These are phyloP conservation scores for Nerophis lumbriciformis DNA, from an alignment of 2,113 vertebrate genomes.

Conservation along the genomic window DNA sequence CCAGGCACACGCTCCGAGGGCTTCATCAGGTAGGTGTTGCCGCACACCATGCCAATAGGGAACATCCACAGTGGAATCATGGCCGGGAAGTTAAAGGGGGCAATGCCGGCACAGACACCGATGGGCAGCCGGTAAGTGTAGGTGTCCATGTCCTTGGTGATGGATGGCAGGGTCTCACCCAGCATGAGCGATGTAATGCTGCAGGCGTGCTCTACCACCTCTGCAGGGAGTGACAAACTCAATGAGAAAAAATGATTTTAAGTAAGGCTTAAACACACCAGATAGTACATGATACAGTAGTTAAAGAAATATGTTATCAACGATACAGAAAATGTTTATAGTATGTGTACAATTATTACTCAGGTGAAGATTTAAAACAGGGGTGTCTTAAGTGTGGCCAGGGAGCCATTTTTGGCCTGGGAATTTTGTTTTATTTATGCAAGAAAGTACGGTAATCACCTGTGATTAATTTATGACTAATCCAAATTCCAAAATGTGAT, in stretches of 20 bases:
- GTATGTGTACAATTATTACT: too few relatives aligned
- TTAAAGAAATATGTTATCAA: too few relatives aligned
- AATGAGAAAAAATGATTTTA: background rate
- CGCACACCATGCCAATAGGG: slow-evolving; percentile 93
- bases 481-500: too few relatives aligned
- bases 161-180: slow-evolving; percentile 93
- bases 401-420: too few relatives aligned
- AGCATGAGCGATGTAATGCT: slow-evolving; percentile 95
- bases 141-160: slow-evolving; percentile 98
- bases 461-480: too few relatives aligned
- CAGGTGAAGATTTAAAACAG: too few relatives aligned
- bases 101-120: slow-evolving; percentile 91
- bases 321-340: too few relatives aligned
- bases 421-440: too few relatives aligned
- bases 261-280: too few relatives aligned
- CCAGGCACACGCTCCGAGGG: slow-evolving; percentile 94
- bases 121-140: slow-evolving; percentile 89
- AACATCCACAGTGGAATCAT: slow-evolving; percentile 99
- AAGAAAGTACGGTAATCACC: too few relatives aligned
- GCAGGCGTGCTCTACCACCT: slow-evolving; percentile 96
- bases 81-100: slow-evolving; percentile 95
- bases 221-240: slow-evolving; percentile 61
- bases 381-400: too few relatives aligned
- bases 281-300: background rate
- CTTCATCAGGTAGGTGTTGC: slow-evolving; percentile 96